Evolutionary conservation across 1,140 invertebrate species (phyloP).

Genomic region (Ptiloglossa arizonensis): DNA sequence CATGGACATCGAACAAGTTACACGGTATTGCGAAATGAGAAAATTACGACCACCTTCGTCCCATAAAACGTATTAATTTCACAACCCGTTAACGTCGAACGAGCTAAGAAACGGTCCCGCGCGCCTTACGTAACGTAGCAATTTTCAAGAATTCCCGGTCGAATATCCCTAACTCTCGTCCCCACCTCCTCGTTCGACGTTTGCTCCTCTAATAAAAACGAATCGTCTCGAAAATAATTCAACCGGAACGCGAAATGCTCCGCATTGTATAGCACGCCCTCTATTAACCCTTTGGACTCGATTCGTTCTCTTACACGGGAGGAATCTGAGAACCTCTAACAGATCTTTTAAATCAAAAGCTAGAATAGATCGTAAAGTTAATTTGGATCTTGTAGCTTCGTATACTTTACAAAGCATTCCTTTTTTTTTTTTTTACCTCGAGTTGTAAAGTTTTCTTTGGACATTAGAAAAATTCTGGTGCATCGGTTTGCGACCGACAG

Average conservation of each 20-base stretch:
- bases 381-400: no score
- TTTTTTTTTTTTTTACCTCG: no score
- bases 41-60: conserved; percentile 8
- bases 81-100: conserved; percentile 1
- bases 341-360: no score
- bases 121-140: conserved; percentile 19
- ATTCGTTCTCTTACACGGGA: no score
- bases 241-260: neutral
- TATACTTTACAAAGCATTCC: no score
- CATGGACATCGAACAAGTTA: conserved; percentile 18
- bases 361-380: no score
- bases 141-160: conserved; percentile 15
- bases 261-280: neutral
- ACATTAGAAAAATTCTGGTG: no score
- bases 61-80: conserved; percentile 42
- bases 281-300: conserved; percentile 30
- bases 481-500: no score
- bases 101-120: neutral
- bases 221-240: neutral
- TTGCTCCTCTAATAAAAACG: conserved; percentile 28
- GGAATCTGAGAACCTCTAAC: no score
- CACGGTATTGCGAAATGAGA: conserved; percentile 9
- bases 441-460: no score
- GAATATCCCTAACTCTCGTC: neutral
- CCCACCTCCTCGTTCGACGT: neutral